Conservation (phyloP, 53 echinoderm and acorn worm species). For the Holothuria scabra region DNA sequence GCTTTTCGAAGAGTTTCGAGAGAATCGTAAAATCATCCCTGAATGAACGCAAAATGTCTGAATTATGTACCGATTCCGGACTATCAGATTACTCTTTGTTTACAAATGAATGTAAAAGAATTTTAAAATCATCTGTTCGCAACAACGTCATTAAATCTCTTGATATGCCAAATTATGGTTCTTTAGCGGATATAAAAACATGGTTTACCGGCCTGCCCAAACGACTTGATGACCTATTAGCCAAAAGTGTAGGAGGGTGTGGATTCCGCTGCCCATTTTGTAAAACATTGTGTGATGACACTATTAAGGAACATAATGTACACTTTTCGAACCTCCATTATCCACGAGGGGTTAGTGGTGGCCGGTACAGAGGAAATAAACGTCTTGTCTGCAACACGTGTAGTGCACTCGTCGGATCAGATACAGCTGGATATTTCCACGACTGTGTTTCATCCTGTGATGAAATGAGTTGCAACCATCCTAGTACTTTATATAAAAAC, state of each 20-base stretch:
- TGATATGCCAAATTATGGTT: background rate
- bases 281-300: slow-evolving; percentile 23
- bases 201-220: background rate
- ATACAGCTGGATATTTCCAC: background rate
- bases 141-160: background rate
- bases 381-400: slow-evolving; percentile 3
- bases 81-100: background rate
- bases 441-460: background rate
- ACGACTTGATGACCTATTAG: background rate
- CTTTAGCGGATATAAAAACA: background rate
- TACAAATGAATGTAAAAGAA: background rate
- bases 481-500: background rate
- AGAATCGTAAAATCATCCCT: background rate
- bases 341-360: background rate
- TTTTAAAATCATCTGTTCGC: background rate
- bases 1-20: background rate
- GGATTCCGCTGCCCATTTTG: background rate
- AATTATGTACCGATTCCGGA: background rate
- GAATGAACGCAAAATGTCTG: background rate
- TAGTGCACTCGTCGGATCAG: slow-evolving; percentile 8
- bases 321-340: slow-evolving; percentile 19
- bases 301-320: slow-evolving; percentile 1
- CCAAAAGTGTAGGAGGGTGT: background rate
- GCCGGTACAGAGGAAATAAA: background rate
- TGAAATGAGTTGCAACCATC: background rate